phyloP scores from a whole-genome alignment of 2,797 vertebrate species.

The Pseudochromis fuscus region DNA sequence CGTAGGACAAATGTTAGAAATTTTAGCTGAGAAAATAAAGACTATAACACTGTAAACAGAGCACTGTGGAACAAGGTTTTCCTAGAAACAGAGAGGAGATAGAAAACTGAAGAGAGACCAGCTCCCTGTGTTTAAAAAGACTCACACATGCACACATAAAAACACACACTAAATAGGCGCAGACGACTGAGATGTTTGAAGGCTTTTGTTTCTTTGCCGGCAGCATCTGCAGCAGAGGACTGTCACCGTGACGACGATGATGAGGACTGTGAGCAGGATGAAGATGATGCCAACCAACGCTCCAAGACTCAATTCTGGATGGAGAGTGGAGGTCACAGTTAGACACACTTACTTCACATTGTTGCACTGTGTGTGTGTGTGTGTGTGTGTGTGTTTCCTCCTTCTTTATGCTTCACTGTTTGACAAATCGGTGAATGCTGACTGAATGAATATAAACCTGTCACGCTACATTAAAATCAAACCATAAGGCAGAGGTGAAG shows the following conservation, averaged over 20 bases:
- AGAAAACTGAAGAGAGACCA: conserved; percentile 7
- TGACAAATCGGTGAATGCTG: too few relatives aligned
- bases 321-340: conserved; percentile 2
- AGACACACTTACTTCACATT: too few relatives aligned
- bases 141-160: conserved; percentile 11
- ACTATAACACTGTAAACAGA: too few relatives aligned
- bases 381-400: neutral
- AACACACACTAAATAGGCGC: conserved; percentile 40
- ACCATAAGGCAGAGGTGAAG: too few relatives aligned
- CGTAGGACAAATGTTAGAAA: too few relatives aligned
- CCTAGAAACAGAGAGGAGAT: neutral
- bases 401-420: too few relatives aligned
- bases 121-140: conserved; percentile 14
- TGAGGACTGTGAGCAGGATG: conserved; percentile 71
- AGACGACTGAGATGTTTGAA: conserved; percentile 26
- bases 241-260: conserved; percentile 74
- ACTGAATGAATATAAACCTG: too few relatives aligned
- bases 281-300: conserved; percentile 77
- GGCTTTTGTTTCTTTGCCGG: conserved; percentile 56
- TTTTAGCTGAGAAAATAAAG: too few relatives aligned
- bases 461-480: too few relatives aligned
- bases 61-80: neutral
- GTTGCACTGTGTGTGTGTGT: neutral
- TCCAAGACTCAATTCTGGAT: conserved; percentile 80
- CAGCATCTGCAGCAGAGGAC: conserved; percentile 84